Conservation (phyloP, 2,888 invertebrate species). For the Hemicrepidius hirtus region DNA sequence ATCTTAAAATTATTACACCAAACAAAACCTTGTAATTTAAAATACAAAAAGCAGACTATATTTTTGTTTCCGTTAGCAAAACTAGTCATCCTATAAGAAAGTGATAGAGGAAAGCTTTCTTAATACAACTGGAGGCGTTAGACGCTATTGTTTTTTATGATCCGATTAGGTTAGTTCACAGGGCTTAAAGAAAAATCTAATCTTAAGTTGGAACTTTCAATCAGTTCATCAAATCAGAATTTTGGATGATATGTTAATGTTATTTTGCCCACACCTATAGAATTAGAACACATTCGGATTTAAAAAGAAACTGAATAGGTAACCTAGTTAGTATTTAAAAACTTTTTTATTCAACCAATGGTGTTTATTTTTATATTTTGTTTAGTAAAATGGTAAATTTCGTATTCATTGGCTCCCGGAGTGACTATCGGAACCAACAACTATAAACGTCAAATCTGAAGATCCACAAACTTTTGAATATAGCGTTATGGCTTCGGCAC, state of each 20-base stretch:
- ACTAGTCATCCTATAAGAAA: background rate
- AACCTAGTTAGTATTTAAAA: no score
- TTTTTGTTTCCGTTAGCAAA: background rate
- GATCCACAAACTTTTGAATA: no score
- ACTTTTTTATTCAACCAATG: no score
- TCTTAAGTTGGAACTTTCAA: conserved; percentile 9
- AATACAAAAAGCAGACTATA: background rate
- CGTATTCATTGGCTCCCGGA: no score
- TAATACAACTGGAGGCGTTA: conserved; percentile 13
- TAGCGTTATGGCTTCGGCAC: no score
- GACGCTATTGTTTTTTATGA: conserved; percentile 20
- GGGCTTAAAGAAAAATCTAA: conserved; percentile 17
- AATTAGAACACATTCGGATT: background rate
- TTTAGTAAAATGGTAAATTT: no score
- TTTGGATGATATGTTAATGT: background rate
- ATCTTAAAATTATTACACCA: background rate
- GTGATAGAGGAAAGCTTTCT: background rate
- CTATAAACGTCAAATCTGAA: no score
- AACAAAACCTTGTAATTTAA: background rate
- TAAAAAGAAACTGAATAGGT: no score
- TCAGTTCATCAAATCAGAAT: background rate
- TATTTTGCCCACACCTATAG: background rate
- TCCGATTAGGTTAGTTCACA: conserved; percentile 27
- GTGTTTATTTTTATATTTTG: no score
- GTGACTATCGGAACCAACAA: no score